Evolutionary conservation across 1,140 invertebrate species (phyloP), one percentile per base, ranked within the genome.

Genomic region (Littorina saxatilis): DNA sequence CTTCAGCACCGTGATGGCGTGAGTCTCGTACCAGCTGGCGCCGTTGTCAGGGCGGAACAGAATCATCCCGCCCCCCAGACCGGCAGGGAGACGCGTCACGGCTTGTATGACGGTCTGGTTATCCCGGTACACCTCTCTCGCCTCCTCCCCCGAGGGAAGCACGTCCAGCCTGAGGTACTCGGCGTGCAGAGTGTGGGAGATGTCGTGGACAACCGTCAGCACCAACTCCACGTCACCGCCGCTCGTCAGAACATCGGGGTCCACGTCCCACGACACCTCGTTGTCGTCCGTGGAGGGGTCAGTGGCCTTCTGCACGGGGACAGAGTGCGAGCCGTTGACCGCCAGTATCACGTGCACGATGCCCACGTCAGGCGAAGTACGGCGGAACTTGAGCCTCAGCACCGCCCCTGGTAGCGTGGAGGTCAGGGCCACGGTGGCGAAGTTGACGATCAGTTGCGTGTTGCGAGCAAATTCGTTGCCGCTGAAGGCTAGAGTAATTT

Each of bases 1-100:
- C 29, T 81, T 37, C n/a, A 73, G 73, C 20, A 87, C 70, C 9
- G 81, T 72, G 17, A 87, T 43, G 32, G 79, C 79, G 23, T 76
- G 63, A 7, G 73, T 63, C 15, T 74, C 32, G 27, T 70, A n/a
- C 32, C 72, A 81, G 20, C 50, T 80, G n/a, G 52, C 66, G 17
- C 40, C 61, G 32, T 68, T 84, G 52, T 85, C 81, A 2, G 79
- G 35, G 9, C 75, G 68, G 63, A 37, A 77, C 20, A 87, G 75
- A 4, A 78, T 32, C 84, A 87, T 87, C 39, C 61, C 80, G 9
- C 79, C 66, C 37, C 17, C 58, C n/a, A 47, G 39, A 13, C 23
- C 35, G n/a, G 37, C 55, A 2, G 40, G 20, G 0, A 63, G 63
- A 37, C 79, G 82, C 17, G 2, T 29, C 40, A 73, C 40, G 43